These are phyloP conservation scores for Sycon ciliatum DNA, from an alignment of 37 sponge, comb jelly and placozoan genomes.

Conservation along the genomic window DNA sequence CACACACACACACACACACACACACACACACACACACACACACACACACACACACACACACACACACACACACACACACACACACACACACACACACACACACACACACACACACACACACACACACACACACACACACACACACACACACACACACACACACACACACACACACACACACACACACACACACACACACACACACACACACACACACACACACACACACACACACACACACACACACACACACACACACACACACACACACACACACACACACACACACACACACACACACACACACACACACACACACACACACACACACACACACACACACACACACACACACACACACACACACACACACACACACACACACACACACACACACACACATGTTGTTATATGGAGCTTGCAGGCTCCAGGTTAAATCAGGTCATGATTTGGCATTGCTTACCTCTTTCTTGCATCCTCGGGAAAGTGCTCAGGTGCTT, in stretches of 20 bases:
- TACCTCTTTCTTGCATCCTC: too few relatives aligned
- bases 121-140: constrained; percentile 28
- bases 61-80: constrained; percentile 5
- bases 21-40: constrained; percentile 5
- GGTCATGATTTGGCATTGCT: too few relatives aligned
- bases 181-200: constrained; percentile 34
- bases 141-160: constrained; percentile 37
- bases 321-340: constrained; percentile 34
- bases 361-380: constrained; percentile 46
- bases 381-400: constrained; percentile 44
- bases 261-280: constrained; percentile 27
- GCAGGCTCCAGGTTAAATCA: too few relatives aligned
- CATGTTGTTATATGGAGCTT: not conserved
- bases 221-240: constrained; percentile 40
- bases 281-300: constrained; percentile 45
- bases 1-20: not conserved
- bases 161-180: constrained; percentile 39
- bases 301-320: constrained; percentile 31
- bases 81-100: not conserved
- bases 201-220: constrained; percentile 45
- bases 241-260: constrained; percentile 35
- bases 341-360: constrained; percentile 14
- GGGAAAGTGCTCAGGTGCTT: too few relatives aligned
- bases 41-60: constrained; percentile 1
- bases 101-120: constrained; percentile 12